phyloP scores from a whole-genome alignment of 1,140 invertebrate genomes.

The Ericerus pela region DNA sequence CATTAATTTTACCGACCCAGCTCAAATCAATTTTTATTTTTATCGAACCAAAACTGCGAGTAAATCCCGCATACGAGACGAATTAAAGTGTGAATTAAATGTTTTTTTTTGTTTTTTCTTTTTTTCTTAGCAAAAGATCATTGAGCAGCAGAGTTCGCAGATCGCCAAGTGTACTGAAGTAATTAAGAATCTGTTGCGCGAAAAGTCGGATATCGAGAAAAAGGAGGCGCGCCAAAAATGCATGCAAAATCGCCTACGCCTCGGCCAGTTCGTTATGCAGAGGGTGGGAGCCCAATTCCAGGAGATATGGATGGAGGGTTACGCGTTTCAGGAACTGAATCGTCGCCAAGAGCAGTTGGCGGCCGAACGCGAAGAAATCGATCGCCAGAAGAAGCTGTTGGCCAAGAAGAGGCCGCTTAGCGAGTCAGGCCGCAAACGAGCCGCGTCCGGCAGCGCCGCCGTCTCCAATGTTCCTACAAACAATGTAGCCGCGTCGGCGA shows the following conservation, averaged over 20 bases:
- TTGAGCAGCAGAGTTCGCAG: slow-evolving; percentile 3
- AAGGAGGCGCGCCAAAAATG: slow-evolving; percentile 37
- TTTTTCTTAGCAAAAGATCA: slow-evolving; percentile 1
- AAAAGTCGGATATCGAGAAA: slow-evolving; percentile 1
- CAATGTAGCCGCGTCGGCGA: slow-evolving; percentile 23
- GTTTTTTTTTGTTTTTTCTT: no score
- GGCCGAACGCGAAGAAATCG: slow-evolving; percentile 89
- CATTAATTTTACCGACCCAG: no score
- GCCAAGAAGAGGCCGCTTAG: slow-evolving; percentile 83
- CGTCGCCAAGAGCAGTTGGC: slow-evolving; percentile 93
- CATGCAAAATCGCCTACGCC: slow-evolving; percentile 93
- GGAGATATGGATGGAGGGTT: slow-evolving; percentile 98
- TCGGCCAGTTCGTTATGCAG: slow-evolving; percentile 98
- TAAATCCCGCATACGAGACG: background rate
- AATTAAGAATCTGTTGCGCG: background rate
- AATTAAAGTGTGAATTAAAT: background rate
- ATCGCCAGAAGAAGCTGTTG: slow-evolving; percentile 83
- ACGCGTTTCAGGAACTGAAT: slow-evolving; percentile 90
- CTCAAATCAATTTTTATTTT: no score
- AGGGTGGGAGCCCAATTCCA: slow-evolving; percentile 96
- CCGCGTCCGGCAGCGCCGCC: slow-evolving; percentile 11
- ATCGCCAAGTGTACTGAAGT: slow-evolving; percentile 2
- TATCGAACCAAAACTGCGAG: no score
- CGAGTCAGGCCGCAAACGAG: slow-evolving; percentile 47
- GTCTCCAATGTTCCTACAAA: slow-evolving; percentile 5